Conservation (phyloP, 2,797 vertebrate species). For the Myotis pilosus region DNA sequence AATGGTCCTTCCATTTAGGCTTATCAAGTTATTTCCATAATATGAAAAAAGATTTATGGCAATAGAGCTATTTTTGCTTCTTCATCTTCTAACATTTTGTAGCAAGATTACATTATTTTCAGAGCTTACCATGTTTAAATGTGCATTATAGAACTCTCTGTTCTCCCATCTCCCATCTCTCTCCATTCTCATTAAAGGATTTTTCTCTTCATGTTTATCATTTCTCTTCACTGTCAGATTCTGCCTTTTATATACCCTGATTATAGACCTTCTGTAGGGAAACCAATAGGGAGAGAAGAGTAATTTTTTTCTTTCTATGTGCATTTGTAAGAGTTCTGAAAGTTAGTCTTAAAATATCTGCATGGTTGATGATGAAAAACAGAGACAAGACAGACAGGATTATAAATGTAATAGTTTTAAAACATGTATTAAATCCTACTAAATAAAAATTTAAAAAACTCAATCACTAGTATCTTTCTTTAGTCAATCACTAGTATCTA, state of each 20-base stretch:
- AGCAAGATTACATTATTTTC: not conserved
- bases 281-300: not conserved
- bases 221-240: not conserved
- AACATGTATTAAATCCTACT: not conserved
- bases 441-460: not conserved
- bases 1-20: not conserved
- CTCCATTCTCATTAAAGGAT: not conserved
- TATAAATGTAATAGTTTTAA: not conserved
- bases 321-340: conserved; percentile 1
- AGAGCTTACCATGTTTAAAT: not conserved
- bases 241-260: not conserved
- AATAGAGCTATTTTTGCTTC: not conserved
- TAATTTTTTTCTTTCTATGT: not conserved
- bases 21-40: not conserved
- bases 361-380: not conserved
- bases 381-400: not conserved
- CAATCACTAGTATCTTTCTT: not conserved
- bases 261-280: not conserved
- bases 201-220: not conserved
- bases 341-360: not conserved
- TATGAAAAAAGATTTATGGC: not conserved
- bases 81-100: not conserved
- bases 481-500: not conserved
- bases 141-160: not conserved
- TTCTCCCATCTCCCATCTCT: not conserved